Conservation (phyloP, 2,797 vertebrate genomes). For the Anabas testudineus region DNA sequence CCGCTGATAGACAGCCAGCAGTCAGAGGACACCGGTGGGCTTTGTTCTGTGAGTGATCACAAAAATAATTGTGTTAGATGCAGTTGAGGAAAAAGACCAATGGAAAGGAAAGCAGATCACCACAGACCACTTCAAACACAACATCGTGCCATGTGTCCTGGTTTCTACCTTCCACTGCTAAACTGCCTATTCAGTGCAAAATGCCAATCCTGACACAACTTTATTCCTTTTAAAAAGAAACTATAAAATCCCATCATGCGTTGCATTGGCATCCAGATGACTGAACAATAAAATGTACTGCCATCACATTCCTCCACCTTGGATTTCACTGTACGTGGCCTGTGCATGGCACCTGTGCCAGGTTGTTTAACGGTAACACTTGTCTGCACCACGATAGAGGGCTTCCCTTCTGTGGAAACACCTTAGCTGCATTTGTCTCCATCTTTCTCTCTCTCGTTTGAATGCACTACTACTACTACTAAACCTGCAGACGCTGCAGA, state of each 20-base stretch:
- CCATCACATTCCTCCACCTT: slow-evolving; percentile 59
- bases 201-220: background rate
- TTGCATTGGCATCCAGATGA: slow-evolving; percentile 22
- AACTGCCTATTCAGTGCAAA: slow-evolving; percentile 9
- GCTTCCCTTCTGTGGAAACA: slow-evolving; percentile 48
- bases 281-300: slow-evolving; percentile 34
- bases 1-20: too few species aligned
- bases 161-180: slow-evolving; percentile 24
- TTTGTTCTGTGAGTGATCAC: slow-evolving; percentile 20
- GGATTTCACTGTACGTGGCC: slow-evolving; percentile 46
- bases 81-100: slow-evolving; percentile 49
- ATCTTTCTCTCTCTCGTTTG: too few species aligned
- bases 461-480: slow-evolving; percentile 20
- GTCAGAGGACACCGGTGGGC: too few species aligned
- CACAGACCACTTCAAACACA: too few species aligned
- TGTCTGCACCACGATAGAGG: slow-evolving; percentile 38
- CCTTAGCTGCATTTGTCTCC: slow-evolving; percentile 7
- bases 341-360: slow-evolving; percentile 19
- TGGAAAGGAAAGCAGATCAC: slow-evolving; percentile 42
- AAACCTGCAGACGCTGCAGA: slow-evolving; percentile 41
- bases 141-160: slow-evolving; percentile 26
- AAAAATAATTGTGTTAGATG: slow-evolving; percentile 58
- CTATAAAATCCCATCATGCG: slow-evolving; percentile 33
- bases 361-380: slow-evolving; percentile 37
- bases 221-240: background rate